phyloP scores from a whole-genome alignment of 92 coral and sea anemone genomes.

The Epizoanthus stellaris region DNA sequence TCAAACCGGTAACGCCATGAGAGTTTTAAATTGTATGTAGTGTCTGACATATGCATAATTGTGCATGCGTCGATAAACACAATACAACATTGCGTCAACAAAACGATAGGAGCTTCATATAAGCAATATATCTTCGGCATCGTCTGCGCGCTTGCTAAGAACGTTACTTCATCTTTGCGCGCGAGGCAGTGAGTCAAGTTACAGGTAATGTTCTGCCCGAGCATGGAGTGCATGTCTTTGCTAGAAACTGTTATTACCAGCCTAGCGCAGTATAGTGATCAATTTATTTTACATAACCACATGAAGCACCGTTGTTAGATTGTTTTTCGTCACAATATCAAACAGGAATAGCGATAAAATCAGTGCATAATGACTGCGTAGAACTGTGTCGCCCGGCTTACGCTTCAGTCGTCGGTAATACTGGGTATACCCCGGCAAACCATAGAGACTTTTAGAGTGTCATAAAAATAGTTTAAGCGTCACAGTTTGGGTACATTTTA shows the following conservation, averaged over 20 bases:
- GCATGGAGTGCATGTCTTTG: background rate
- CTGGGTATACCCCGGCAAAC: background rate
- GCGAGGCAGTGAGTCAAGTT: background rate
- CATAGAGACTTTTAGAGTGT: background rate
- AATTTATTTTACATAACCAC: no score
- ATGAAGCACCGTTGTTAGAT: background rate
- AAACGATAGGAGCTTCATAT: background rate
- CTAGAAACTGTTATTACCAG: no score
- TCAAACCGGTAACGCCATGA: slow-evolving; percentile 10
- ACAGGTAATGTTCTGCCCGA: background rate
- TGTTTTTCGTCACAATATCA: background rate
- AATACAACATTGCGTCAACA: slow-evolving; percentile 22
- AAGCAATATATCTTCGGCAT: background rate
- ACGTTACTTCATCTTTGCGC: background rate
- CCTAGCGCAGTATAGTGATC: no score
- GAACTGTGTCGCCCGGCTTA: background rate
- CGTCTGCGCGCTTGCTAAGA: background rate
- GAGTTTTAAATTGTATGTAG: background rate
- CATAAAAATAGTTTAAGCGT: slow-evolving; percentile 9
- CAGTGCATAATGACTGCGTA: background rate
- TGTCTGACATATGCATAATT: slow-evolving; percentile 6
- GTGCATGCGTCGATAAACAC: background rate
- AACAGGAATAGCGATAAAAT: slow-evolving; percentile 13
- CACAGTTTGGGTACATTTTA: background rate
- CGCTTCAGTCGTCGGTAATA: background rate